These are phyloP conservation scores for Lepus americanus DNA, from an alignment of 2,113 vertebrate species.

Conservation along the genomic window DNA sequence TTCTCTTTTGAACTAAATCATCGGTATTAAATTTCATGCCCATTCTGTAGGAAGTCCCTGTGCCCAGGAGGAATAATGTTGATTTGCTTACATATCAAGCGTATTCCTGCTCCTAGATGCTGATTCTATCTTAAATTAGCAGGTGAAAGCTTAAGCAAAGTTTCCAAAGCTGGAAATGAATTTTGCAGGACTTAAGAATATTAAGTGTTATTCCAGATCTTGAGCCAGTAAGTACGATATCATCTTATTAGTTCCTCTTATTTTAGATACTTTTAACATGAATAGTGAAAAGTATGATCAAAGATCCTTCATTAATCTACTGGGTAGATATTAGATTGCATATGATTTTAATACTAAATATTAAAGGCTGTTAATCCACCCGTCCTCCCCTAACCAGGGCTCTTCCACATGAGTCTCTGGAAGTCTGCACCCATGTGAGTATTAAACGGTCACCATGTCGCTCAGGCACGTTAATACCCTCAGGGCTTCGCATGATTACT, in stretches of 20 bases:
- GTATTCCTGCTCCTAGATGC: neutral
- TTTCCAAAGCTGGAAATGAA: neutral
- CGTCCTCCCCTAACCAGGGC: too few relatives aligned
- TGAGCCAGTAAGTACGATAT: neutral
- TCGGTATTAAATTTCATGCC: neutral
- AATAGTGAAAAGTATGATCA: neutral
- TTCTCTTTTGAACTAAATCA: neutral
- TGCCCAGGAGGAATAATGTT: neutral
- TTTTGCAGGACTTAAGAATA: neutral
- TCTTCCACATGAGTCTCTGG: accelerated
- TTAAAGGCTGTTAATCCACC: too few relatives aligned
- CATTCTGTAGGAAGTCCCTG: neutral
- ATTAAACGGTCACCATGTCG: neutral
- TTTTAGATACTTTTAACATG: neutral
- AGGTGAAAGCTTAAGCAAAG: neutral
- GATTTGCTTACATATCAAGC: neutral
- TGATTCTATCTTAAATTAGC: neutral
- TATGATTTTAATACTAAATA: neutral
- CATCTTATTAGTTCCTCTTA: neutral
- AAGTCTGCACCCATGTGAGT: neutral
- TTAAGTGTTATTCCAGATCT: neutral
- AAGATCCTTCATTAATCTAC: neutral
- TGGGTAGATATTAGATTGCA: neutral
- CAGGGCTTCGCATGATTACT: neutral
- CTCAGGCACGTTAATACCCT: neutral